Evolutionary conservation across 2,113 vertebrate species (phyloP), one percentile per base, ranked within the genome.

Genomic region (Porphyrio hochstetteri): DNA sequence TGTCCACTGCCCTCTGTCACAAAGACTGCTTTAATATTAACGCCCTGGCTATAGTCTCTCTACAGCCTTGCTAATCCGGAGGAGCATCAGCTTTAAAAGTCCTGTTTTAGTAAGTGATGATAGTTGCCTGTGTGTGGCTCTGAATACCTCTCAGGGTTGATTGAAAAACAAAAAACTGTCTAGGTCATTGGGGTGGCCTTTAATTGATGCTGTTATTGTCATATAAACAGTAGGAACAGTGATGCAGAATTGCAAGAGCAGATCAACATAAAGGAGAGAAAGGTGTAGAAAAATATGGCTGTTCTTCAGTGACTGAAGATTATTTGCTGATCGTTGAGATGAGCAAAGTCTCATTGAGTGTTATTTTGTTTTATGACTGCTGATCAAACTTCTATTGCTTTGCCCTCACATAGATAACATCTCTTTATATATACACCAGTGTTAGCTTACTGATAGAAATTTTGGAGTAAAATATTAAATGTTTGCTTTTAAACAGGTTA

Each of bases 401-500:
- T 52, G 4, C 25, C 14, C n/a, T 92, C 24, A 31, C 4, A 18
- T 33, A 48, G 35, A 64, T 89, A 48, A 67, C 8, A 21, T 38
- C 6, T 93, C 52, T 88, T 95, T 11, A 3, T 36, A 11, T 15
- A 9, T 36, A 65, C 44, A 44, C 7, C 38, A 61, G 31, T 92
- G 16, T 82, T 90, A 81, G 31, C 57, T 93, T 86, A 57, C 59
- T 76, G 13, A 87, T 9, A 72, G 53, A 94, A 85, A 63, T 61
- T 76, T 88, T 89, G 38, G 44, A 96, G 21, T 78, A 89, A 93
- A 95, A 60, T 92, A 79, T 87, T 29, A 88, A 86, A 48, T 82
- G n/a, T 71, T 98, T 97, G 18, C 67, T 97, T 97, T 92, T 85
- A 68, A 96, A 97, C 96, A 98, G 98, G 92, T 94, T 89, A 53